These are phyloP conservation scores for Eudasyphora cyanicolor DNA, from an alignment of 2,888 invertebrate genomes.

Conservation along the genomic window DNA sequence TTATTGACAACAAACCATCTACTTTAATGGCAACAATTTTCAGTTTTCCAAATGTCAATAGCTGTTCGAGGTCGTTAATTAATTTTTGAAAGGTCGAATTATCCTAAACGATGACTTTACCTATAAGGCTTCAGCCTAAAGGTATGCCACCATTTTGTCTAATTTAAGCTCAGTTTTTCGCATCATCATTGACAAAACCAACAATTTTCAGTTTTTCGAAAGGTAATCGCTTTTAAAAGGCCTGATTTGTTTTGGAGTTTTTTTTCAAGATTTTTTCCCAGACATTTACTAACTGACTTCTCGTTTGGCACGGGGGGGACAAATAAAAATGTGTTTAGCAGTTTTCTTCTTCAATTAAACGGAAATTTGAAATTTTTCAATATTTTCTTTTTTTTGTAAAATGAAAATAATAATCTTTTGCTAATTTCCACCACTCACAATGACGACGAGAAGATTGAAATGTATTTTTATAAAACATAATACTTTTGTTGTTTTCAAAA, in stretches of 20 bases:
- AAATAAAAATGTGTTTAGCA: background rate
- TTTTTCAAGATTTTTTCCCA: background rate
- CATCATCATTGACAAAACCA: too few relatives aligned
- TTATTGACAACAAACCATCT: too few relatives aligned
- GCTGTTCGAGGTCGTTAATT: too few relatives aligned
- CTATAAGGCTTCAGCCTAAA: too few relatives aligned
- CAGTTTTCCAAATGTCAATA: too few relatives aligned
- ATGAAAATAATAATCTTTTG: constrained; percentile 36
- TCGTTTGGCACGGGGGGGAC: background rate
- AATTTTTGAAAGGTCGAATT: too few relatives aligned
- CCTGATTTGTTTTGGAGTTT: background rate
- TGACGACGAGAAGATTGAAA: constrained; percentile 32
- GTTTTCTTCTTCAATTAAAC: background rate
- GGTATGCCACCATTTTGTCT: too few relatives aligned
- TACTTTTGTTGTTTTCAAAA: constrained; percentile 28
- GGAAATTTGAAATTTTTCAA: background rate
- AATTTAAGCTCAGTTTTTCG: too few relatives aligned
- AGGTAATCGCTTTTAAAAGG: background rate
- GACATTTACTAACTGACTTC: constrained; percentile 39
- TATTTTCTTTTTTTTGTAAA: background rate
- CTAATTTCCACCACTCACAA: constrained; percentile 58
- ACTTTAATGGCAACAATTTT: too few relatives aligned
- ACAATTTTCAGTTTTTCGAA: background rate
- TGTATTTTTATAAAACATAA: constrained; percentile 34
- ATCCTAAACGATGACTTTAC: too few relatives aligned